Conservation (phyloP, 1,140 invertebrate species). For the Latrodectus geometricus region DNA sequence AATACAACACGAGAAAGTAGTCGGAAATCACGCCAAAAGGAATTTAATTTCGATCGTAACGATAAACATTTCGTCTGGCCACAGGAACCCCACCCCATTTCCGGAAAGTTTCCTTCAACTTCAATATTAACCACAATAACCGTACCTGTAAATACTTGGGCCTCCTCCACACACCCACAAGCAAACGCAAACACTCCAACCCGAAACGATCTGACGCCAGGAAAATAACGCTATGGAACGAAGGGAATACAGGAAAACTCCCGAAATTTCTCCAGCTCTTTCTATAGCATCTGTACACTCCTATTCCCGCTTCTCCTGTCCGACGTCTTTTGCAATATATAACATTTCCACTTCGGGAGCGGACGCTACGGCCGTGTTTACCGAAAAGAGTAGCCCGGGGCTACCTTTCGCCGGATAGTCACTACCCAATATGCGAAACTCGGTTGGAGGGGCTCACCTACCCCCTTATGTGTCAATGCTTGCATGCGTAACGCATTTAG, state of each 20-base stretch:
- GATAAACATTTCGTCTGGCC: too few species aligned
- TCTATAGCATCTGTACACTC: constrained; percentile 1
- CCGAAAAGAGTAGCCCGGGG: constrained; percentile 28
- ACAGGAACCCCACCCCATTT: background rate
- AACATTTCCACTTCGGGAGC: background rate
- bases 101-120: background rate
- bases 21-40: too few species aligned
- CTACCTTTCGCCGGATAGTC: constrained; percentile 9
- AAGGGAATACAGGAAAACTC: constrained; percentile 2
- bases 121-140: background rate
- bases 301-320: constrained; percentile 3
- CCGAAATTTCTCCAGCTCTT: background rate
- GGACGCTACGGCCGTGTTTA: constrained; percentile 8
- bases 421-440: constrained; percentile 25
- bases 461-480: constrained; percentile 41
- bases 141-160: background rate
- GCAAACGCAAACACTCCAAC: background rate
- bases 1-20: too few species aligned
- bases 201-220: background rate
- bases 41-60: too few species aligned
- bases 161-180: background rate
- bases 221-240: background rate
- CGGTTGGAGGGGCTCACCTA: background rate
- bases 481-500: constrained; percentile 46
- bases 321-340: constrained; percentile 2